phyloP scores from a whole-genome alignment of 2,888 invertebrate genomes.

The Dermolepida albohirtum region DNA sequence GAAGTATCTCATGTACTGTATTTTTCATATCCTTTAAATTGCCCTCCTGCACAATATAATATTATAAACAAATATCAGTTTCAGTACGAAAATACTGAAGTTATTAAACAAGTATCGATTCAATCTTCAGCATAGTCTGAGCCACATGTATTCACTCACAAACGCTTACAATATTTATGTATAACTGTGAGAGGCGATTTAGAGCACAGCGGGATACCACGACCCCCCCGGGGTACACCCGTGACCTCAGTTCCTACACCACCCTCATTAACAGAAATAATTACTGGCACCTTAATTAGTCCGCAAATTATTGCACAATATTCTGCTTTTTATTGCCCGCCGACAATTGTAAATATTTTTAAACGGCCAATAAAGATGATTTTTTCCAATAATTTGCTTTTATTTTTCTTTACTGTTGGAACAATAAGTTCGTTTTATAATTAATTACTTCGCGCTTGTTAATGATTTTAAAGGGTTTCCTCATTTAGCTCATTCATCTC shows the following conservation, averaged over 20 bases:
- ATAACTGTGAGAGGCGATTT: conserved; percentile 56
- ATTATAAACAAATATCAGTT: conserved; percentile 21
- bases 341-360: conserved; percentile 42
- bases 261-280: conserved; percentile 64
- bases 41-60: not conserved
- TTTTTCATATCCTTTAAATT: no score
- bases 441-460: not conserved
- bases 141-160: conserved; percentile 25
- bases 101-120: conserved; percentile 18
- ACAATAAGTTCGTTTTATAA: conserved; percentile 5
- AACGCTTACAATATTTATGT: conserved; percentile 51
- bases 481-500: not conserved
- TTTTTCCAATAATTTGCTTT: conserved; percentile 1
- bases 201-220: conserved; percentile 58
- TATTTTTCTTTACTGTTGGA: conserved; percentile 4
- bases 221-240: conserved; percentile 56
- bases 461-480: not conserved
- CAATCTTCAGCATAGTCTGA: conserved; percentile 15
- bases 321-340: conserved; percentile 37
- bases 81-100: conserved; percentile 18
- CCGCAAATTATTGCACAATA: conserved; percentile 41
- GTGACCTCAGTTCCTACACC: conserved; percentile 61
- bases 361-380: conserved; percentile 26
- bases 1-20: no score
- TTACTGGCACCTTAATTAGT: conserved; percentile 55